Conservation (phyloP, 2,113 vertebrate species). For the Xerus inauris region DNA sequence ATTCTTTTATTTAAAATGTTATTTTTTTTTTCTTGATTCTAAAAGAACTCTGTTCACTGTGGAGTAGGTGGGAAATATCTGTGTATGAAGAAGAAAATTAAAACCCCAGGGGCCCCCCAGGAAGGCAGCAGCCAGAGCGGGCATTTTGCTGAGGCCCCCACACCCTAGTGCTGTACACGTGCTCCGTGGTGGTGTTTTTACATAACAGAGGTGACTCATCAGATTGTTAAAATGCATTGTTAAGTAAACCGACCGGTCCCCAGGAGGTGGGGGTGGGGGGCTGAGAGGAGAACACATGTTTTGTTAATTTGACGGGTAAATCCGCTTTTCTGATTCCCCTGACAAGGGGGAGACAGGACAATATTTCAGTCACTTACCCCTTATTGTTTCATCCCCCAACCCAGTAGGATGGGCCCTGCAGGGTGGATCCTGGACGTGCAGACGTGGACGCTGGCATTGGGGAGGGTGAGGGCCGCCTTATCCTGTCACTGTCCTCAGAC, state of each 20-base stretch:
- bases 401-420: fast-evolving
- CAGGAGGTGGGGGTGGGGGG: neutral
- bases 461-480: fast-evolving
- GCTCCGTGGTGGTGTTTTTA: neutral
- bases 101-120: fast-evolving
- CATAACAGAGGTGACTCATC: neutral
- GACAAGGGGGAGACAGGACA: neutral
- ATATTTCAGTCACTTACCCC: neutral
- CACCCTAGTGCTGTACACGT: neutral
- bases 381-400: fast-evolving
- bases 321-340: neutral
- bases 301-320: neutral
- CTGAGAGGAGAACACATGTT: neutral
- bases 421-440: too few relatives aligned
- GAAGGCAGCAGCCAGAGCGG: fast-evolving
- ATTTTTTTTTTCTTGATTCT: neutral
- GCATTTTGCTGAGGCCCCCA: fast-evolving
- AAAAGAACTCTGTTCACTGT: neutral
- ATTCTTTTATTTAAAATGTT: neutral
- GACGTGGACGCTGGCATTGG: too few relatives aligned
- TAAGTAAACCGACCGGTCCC: neutral
- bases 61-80: neutral
- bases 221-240: neutral
- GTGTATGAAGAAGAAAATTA: neutral
- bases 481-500: fast-evolving